Evolutionary conservation across 2,797 vertebrate species (phyloP), one percentile per base, ranked within the genome.

Genomic region (Pipistrellus kuhlii): DNA sequence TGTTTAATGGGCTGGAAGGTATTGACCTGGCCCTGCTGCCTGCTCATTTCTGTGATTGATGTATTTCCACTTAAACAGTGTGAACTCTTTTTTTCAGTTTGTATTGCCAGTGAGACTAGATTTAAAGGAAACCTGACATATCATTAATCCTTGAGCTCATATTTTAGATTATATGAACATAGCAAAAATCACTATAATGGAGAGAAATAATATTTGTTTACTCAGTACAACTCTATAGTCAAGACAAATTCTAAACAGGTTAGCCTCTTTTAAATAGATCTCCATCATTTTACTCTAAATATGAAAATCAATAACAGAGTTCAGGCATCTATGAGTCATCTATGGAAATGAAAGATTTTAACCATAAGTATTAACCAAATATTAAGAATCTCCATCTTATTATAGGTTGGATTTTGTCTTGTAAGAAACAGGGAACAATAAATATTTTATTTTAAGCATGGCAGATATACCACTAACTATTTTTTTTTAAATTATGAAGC

Each of bases 1-100:
- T 98, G 95, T 98, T 98, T 98, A 98, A 98, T 98, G 98, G 97
- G 91, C 95, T 98, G 97, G 97, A 98, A 97, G 96, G 86, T 97
- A 98, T 95, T 97, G 97, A 98, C 96, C 95, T 94, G 85, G 96
- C 93, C 95, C 96, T 95, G 71, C 87, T 94, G 91, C 6, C 80
- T 96, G 76, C 68, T 97, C 96, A 96, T 98, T 98, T 98, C 90
- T 69, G 78, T 98, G 98, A 98, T 83, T 98, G 94, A 98, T 98
- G 73, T 62, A 90, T 96, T 98, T 96, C 91, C 90, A 17, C 81
- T 69, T 91, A 96, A 97, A 96, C 41, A 95, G 66, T 64, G 94
- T 76, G 77, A 72, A 97, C 97, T 97, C 90, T 81, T 97, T 97
- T 97, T 91, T 94, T 59, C n/a, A 97, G 93, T 87, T 96, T 90